Evolutionary conservation across 2,888 invertebrate species (phyloP), one percentile per base, ranked within the genome.

Genomic region (Orchestes rusci): DNA sequence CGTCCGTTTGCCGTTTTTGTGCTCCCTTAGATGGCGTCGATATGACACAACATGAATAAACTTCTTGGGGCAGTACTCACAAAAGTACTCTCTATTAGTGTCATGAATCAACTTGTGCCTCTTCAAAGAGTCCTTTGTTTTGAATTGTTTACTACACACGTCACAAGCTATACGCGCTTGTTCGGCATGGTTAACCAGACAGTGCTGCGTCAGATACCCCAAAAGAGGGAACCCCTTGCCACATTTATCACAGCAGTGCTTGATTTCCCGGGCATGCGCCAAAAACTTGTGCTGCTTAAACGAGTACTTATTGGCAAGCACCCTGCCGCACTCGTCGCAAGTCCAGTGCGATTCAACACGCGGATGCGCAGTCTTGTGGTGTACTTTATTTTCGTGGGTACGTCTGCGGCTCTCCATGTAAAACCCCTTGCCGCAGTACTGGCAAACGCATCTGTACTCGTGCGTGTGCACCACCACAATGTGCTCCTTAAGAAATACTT

Each of bases 21-120:
- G 51, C 17, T 48, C 50, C 16, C 46, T 17, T 62, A 75, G 73
- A 67, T 77, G 77, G 30, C 58, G 55, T 34, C 73, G 74, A 52
- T 77, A 64, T 61, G 76, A 75, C 61, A 74, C 73, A 54, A 75
- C 74, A 60, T 75, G 73, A 23, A 73, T 74, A 62, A 76, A 76
- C 1, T 72, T 73, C 56, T 76, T 76, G 34, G 73, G 53, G 36
- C 63, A 63, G 16, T 56, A 50, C 12, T 56, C 45, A 27, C 53
- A 55, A 3, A 39, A 29, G 36, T 51, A 50, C 31, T 50, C 29
- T 10, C 47, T 16, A 28, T 48, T 28, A 15, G 44, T 28, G 8
- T 37, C 27, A 17, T 49, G 49, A 13, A 49, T 17, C n/a, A 45
- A 35, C 12, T 53, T 49, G 44, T 59, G 58, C 15, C 46, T 50